Conservation (phyloP, 2,888 invertebrate genomes). For the Dasysyrphus tricinctus region DNA sequence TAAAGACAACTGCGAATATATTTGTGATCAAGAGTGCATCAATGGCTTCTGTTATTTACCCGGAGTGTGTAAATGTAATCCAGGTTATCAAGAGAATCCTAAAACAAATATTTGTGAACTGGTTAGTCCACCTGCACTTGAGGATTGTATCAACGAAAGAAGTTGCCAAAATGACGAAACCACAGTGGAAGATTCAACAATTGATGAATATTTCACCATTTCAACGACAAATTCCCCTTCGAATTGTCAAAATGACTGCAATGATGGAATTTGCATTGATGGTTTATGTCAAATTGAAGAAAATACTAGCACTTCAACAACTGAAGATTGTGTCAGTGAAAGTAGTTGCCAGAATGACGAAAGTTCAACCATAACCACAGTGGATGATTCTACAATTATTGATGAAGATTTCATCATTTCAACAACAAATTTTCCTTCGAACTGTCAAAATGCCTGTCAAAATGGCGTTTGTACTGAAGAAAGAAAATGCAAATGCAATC, state of each 20-base stretch:
- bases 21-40: conserved; percentile 41
- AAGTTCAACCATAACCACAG: not conserved
- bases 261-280: not conserved
- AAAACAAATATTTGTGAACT: conserved; percentile 77
- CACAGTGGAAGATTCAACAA: too few relatives aligned
- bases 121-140: not conserved
- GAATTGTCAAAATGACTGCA: not conserved
- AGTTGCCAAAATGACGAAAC: not conserved
- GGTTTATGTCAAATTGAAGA: not conserved
- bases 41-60: conserved; percentile 78
- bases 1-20: too few relatives aligned
- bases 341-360: not conserved
- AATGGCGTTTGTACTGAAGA: conserved; percentile 83
- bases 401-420: not conserved
- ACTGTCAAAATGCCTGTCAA: conserved; percentile 51
- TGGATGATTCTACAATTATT: too few relatives aligned
- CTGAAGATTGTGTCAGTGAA: conserved; percentile 31
- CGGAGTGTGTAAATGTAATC: conserved; percentile 79
- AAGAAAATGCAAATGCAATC: conserved; percentile 80
- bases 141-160: conserved; percentile 16
- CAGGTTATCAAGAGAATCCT: conserved; percentile 77
- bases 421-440: not conserved
- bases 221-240: too few relatives aligned
- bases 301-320: too few relatives aligned
- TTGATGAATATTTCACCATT: too few relatives aligned